These are phyloP conservation scores for Notarius quadriscutis DNA, from an alignment of 2,113 vertebrate species.

Conservation along the genomic window DNA sequence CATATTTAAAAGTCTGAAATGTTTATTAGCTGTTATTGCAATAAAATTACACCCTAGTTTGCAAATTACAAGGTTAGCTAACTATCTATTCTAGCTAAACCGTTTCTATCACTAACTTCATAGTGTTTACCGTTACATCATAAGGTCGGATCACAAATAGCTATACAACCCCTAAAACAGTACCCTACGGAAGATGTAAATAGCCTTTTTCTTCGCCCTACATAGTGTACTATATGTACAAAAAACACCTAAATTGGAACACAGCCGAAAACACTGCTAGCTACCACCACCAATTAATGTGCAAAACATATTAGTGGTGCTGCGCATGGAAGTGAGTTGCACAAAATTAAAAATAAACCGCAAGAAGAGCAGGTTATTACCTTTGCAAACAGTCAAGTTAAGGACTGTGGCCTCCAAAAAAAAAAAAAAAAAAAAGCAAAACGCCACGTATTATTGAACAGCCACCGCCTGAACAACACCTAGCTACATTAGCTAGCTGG, in stretches of 20 bases:
- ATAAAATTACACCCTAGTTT: background rate
- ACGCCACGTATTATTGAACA: background rate
- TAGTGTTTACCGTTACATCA: slow-evolving; percentile 21
- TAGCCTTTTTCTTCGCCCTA: background rate
- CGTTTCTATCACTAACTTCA: background rate
- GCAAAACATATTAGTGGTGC: background rate
- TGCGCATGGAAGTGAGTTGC: background rate
- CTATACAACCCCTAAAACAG: background rate
- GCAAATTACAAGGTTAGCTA: background rate
- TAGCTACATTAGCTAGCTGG: slow-evolving; percentile 22
- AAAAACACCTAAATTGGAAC: background rate
- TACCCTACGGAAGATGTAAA: background rate
- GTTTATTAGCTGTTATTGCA: background rate
- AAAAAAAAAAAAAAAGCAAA: background rate
- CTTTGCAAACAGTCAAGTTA: background rate
- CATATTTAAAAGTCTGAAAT: background rate
- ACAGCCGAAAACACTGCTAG: background rate
- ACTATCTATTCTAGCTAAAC: background rate
- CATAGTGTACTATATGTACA: background rate
- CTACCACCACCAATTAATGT: background rate
- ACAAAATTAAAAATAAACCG: background rate
- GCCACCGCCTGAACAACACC: slow-evolving; percentile 12
- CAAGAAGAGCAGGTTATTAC: background rate
- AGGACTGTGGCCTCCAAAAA: background rate
- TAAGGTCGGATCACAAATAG: background rate